Base-by-base conservation (phyloP, 2,888 invertebrate genomes). In the Acanthosepion esculentum region DNA sequence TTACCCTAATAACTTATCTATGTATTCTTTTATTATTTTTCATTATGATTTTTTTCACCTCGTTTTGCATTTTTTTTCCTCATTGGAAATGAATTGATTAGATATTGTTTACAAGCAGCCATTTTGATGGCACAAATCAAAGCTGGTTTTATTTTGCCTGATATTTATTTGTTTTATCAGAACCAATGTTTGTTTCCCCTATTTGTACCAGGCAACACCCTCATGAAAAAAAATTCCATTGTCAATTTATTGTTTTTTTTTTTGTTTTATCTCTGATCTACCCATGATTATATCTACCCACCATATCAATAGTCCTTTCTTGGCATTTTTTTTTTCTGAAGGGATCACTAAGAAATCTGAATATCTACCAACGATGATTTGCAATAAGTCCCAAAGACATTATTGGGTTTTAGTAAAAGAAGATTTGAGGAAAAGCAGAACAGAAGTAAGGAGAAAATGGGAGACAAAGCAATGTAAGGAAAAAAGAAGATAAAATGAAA, bases 41-140 rank as follows among this genome's bases (percentile, higher is more conserved):
- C 10, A n/a, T n/a, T n/a, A 12, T 15, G n/a, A 2, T 78, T 29
- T 29, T 78, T 33, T 33, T 33, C n/a, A 3, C 18, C n/a, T n/a
- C 15, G 2, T n/a, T 78, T n/a, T n/a, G n/a, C n/a, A 3, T n/a
- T 78, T 78, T 78, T 41, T 78, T 78, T 78, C 15, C 78, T 78
- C 78, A 78, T 78, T 78, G 78, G 78, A 78, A 78, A 78, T 78
- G 78, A 78, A 78, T 78, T 78, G 78, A 78, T 78, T 78, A 78
- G 33, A 78, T 78, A 78, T 78, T 78, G 78, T 78, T 78, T 78
- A 78, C 78, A 78, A 78, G 78, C 78, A 33, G n/a, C 78, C 78
- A 78, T 78, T 78, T 78, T 78, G 78, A 78, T 78, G 78, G 78
- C 78, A 78, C 78, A 78, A 78, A 78, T 78, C 78, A 78, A 78